Evolutionary conservation across 1,140 invertebrate genomes (phyloP), one percentile per base, ranked within the genome.

Genomic region (Sminthurides bifidus): DNA sequence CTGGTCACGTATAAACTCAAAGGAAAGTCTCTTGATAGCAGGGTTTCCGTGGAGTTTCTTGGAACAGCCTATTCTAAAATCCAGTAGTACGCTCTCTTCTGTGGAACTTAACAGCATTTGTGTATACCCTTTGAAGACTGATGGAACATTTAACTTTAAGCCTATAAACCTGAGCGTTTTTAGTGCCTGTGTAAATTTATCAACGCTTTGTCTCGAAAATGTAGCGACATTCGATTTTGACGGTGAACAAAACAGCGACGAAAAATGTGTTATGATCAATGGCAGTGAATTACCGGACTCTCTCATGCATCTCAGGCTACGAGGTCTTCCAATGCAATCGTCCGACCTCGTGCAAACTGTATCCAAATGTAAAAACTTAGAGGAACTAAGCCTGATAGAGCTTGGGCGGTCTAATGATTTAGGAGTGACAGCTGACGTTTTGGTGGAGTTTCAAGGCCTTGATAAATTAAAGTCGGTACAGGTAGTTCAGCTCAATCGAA

Each of bases 31-130:
- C 24, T 21, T 43, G 21, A 21, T 43, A 10, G 31, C 48, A 5
- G 56, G 60, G 8, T 59, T 63, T 43, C 60, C 60, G n/a, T 63
- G 60, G 60, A 38, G 37, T 38, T 38, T 53, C 40, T 59, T 63
- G 31, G 44, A 56, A 43, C 4, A 26, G 10, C 60, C 60, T 12
- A 56, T 63, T 35, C 26, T 54, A 19, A 37, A 52, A 24, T 56
- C 43, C 29, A 33, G 33, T 19, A 14, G 33, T 19, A 56, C 52
- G 6, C 33, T 63, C 14, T 43, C 50, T 15, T 38, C 30, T 31
- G 53, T 59, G 14, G 60, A 63, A 29, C 50, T 63, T 27, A 52
- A 49, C 15, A 58, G 41, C 37, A 38, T 62, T 26, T 55, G 52
- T 17, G 56, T 62, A 53, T 26, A n/a, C 19, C 6, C 19, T 6